These are phyloP conservation scores for Herpetotheres cachinnans DNA, from an alignment of 2,113 vertebrate genomes.

Conservation along the genomic window DNA sequence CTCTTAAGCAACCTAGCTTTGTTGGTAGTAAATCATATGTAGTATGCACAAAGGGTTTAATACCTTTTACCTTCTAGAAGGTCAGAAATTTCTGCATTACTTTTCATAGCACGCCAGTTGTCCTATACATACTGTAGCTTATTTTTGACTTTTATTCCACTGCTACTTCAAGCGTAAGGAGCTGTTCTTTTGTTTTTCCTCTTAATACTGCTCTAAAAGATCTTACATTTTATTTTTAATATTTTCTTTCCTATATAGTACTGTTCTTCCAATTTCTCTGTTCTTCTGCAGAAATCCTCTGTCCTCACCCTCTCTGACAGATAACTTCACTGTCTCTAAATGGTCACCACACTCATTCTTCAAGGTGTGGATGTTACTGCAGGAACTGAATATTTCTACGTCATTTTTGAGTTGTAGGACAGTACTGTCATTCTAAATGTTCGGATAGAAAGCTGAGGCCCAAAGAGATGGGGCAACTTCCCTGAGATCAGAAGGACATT, in stretches of 20 bases:
- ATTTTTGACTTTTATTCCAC: not conserved
- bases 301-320: not conserved
- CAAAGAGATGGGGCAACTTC: not conserved
- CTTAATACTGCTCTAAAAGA: not conserved
- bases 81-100: not conserved
- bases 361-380: not conserved
- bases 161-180: not conserved
- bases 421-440: constrained; percentile 6
- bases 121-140: not conserved
- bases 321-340: not conserved
- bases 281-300: not conserved
- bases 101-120: not conserved
- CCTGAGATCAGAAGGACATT: not conserved
- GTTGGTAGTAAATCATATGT: not conserved
- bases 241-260: not conserved
- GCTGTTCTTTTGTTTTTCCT: not conserved
- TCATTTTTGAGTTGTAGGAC: constrained; percentile 9
- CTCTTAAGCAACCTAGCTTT: not conserved
- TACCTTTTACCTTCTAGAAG: not conserved
- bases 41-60: not conserved
- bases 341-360: constrained; percentile 12
- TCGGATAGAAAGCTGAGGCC: not conserved
- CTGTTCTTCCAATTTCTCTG: not conserved
- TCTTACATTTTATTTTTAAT: not conserved
- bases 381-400: constrained; percentile 28